phyloP scores from a whole-genome alignment of 2,797 vertebrate species.

The Acanthopagrus latus region DNA sequence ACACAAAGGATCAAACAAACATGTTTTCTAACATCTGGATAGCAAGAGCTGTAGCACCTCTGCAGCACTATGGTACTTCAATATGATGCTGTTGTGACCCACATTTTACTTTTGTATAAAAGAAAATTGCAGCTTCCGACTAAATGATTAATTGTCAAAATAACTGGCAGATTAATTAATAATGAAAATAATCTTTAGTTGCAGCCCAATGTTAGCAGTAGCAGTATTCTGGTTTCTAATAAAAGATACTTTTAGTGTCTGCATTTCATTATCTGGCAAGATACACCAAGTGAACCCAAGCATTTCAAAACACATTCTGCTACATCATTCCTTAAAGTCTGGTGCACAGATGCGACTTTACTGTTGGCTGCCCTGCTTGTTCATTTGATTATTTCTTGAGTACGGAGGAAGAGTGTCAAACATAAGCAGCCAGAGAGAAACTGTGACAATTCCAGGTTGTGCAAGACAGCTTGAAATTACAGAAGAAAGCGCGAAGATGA shows the following conservation, averaged over 20 bases:
- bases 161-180: too few relatives aligned
- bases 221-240: slow-evolving; percentile 3
- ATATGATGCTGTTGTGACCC: too few relatives aligned
- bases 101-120: too few relatives aligned
- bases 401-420: slow-evolving; percentile 1
- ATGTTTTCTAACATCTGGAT: too few relatives aligned
- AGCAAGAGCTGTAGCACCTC: too few relatives aligned
- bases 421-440: neutral
- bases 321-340: slow-evolving; percentile 38
- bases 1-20: too few relatives aligned
- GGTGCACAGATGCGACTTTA: slow-evolving; percentile 55
- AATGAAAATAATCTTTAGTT: too few relatives aligned
- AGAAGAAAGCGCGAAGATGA: neutral
- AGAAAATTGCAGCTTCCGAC: too few relatives aligned
- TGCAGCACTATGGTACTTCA: too few relatives aligned
- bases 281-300: slow-evolving; percentile 41
- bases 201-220: neutral
- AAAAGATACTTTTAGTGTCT: slow-evolving; percentile 6
- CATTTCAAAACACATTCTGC: slow-evolving; percentile 52
- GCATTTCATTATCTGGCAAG: slow-evolving; percentile 25
- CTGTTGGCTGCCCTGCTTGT: neutral
- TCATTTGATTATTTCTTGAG: slow-evolving; percentile 11
- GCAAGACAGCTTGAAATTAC: neutral
- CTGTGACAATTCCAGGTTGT: neutral
- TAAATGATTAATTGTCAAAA: too few relatives aligned